A percentile compares a stretch with the other conserved stretches of the same genome.
Conservation (phyloP, 2,113 vertebrate species). For the Phaethornis superciliosus region DNA sequence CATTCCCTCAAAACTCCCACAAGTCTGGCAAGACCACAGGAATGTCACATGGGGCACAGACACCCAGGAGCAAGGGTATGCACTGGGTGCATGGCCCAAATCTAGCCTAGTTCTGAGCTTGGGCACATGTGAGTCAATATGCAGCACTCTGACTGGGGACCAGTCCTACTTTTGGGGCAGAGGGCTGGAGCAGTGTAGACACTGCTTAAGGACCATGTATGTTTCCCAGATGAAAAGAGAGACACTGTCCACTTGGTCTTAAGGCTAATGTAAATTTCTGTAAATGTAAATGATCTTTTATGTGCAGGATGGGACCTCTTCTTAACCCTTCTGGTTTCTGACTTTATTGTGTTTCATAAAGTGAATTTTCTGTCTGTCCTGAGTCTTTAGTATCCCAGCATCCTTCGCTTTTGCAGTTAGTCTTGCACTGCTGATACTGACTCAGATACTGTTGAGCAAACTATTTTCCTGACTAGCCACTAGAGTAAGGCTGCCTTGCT, state of each 20-base stretch:
- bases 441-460: background rate
- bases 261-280: background rate
- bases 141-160: background rate
- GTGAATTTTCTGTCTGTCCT: background rate
- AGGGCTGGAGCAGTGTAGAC: background rate
- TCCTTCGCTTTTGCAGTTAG: background rate
- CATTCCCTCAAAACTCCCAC: rapidly evolving
- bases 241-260: background rate
- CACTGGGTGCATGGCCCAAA: background rate
- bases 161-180: background rate
- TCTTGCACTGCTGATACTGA: background rate
- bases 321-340: background rate
- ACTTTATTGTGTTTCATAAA: background rate
- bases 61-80: background rate
- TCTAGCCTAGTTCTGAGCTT: background rate
- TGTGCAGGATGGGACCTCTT: background rate
- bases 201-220: background rate
- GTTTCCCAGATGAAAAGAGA: background rate
- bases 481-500: background rate
- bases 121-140: rapidly evolving
- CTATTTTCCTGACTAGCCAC: background rate
- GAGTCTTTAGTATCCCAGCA: background rate
- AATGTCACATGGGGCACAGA: background rate
- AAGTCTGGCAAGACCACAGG: background rate
- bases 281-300: background rate